These are phyloP conservation scores for Prionailurus viverrinus DNA, from an alignment of 2,113 vertebrate genomes.

Conservation along the genomic window DNA sequence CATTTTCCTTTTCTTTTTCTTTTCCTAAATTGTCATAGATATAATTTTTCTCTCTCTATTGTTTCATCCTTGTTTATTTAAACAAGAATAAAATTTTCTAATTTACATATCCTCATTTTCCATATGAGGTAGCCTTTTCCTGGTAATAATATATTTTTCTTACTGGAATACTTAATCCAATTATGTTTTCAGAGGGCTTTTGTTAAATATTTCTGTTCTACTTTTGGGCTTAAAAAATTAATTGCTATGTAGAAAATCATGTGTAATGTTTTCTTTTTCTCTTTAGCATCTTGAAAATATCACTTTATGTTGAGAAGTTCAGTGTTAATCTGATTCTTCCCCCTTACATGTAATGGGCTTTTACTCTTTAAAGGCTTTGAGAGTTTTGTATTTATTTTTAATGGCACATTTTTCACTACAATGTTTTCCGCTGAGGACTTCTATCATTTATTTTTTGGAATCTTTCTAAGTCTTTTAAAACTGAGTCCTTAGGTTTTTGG, in stretches of 20 bases:
- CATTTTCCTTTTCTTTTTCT: background rate
- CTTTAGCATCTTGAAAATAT: background rate
- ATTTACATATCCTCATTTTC: background rate
- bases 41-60: background rate
- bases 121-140: background rate
- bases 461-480: background rate
- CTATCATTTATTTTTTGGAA: background rate
- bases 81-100: background rate
- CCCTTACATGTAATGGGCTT: background rate
- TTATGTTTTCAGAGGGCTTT: background rate
- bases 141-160: conserved; percentile 6
- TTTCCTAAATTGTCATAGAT: background rate
- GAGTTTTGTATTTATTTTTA: conserved; percentile 23
- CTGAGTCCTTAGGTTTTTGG: background rate
- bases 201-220: conserved; percentile 1
- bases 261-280: background rate
- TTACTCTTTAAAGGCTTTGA: background rate
- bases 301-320: background rate
- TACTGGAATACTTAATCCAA: background rate
- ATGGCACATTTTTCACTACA: background rate
- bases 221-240: conserved; percentile 32
- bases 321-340: background rate
- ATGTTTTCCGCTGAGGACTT: background rate
- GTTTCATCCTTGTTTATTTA: background rate
- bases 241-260: background rate